Percentiles rank a stretch among this genome's conserved stretches.
Conservation (phyloP, 2,113 vertebrate genomes). For the Rissa tridactyla region DNA sequence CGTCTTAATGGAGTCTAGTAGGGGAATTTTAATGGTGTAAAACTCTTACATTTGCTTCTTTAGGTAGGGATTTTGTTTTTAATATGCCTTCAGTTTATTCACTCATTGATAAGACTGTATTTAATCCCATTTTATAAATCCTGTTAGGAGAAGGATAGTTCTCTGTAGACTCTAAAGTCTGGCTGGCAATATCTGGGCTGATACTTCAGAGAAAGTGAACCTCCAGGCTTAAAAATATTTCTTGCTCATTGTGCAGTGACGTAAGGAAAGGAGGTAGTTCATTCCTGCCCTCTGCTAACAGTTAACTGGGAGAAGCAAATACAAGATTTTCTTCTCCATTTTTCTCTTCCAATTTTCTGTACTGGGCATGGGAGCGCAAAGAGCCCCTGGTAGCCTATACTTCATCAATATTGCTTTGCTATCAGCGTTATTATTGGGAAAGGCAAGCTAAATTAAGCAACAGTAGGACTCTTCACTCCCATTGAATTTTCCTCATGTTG, state of each 20-base stretch:
- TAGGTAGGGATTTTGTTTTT: neutral
- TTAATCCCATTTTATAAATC: conserved; percentile 47
- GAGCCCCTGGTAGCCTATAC: neutral
- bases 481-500: neutral
- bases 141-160: neutral
- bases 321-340: neutral
- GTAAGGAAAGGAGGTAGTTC: neutral
- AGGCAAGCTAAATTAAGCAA: neutral
- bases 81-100: neutral
- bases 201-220: neutral
- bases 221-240: neutral
- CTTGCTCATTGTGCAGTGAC: neutral
- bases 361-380: neutral
- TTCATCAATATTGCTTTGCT: neutral
- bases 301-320: neutral
- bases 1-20: neutral
- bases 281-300: neutral
- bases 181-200: neutral
- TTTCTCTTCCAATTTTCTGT: neutral
- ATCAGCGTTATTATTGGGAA: neutral
- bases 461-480: neutral
- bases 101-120: conserved; percentile 1
- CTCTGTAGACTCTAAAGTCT: neutral
- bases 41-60: neutral
- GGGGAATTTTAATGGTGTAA: neutral